phyloP scores from a whole-genome alignment of 2,797 vertebrate species.

The Propithecus deckenii region DNA sequence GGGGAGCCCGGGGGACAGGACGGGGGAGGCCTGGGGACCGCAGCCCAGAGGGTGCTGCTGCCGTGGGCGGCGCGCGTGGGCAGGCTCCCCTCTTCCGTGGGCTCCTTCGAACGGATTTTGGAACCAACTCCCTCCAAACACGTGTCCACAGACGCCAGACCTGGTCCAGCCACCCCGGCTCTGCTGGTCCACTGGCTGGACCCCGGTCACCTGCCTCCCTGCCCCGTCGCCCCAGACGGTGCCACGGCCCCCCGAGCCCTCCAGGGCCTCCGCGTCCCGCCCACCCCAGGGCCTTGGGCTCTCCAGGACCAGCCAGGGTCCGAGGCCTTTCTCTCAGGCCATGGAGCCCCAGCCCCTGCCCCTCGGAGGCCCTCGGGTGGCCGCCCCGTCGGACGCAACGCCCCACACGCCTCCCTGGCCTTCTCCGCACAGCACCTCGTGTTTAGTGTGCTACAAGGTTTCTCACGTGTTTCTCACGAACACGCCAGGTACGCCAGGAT shows the following conservation, averaged over 20 bases:
- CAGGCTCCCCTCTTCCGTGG: neutral
- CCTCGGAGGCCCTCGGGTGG: no score
- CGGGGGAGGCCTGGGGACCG: neutral
- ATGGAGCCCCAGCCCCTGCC: neutral
- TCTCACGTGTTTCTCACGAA: neutral
- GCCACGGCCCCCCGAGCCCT: no score
- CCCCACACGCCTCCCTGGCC: neutral
- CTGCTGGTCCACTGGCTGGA: neutral
- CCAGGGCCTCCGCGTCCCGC: neutral
- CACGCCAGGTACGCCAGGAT: no score
- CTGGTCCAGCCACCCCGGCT: neutral
- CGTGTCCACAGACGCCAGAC: no score
- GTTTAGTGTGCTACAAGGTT: fast-evolving
- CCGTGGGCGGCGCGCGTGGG: neutral
- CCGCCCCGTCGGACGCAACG: neutral
- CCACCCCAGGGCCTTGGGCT: neutral
- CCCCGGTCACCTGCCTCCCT: neutral
- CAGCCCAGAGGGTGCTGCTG: no score
- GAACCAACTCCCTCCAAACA: neutral
- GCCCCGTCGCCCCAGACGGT: neutral
- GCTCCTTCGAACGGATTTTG: neutral
- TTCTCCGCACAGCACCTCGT: neutral
- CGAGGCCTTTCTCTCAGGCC: neutral
- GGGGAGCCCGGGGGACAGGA: neutral
- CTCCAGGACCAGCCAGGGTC: neutral